Conservation (phyloP, 2,888 invertebrate genomes). For the Kuschelorhynchus macadamiae region DNA sequence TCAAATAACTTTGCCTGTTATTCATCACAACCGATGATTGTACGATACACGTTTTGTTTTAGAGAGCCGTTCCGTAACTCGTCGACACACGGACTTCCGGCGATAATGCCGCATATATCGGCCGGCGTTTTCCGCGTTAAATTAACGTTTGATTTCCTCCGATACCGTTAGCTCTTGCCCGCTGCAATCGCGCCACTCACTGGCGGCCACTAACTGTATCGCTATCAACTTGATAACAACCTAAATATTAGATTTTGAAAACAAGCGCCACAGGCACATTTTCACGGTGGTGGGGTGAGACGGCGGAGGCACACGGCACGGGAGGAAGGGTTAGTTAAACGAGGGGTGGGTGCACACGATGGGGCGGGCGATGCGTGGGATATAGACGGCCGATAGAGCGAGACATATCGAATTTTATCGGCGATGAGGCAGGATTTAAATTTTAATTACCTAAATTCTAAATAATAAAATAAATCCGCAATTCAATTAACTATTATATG, state of each 20-base stretch:
- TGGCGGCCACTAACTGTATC: slow-evolving; percentile 29
- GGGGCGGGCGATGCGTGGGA: too few relatives aligned
- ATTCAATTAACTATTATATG: too few relatives aligned
- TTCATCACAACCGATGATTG: slow-evolving; percentile 9
- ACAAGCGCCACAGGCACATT: slow-evolving; percentile 47
- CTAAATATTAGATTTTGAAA: slow-evolving; percentile 49
- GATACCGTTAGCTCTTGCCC: too few relatives aligned
- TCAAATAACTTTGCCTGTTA: too few relatives aligned
- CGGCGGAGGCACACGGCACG: too few relatives aligned
- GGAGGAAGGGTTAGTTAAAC: neutral
- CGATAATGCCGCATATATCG: slow-evolving; percentile 5
- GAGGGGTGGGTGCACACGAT: slow-evolving; percentile 11
- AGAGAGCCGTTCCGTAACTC: too few relatives aligned
- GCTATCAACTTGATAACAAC: slow-evolving; percentile 49
- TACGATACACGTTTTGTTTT: slow-evolving; percentile 16
- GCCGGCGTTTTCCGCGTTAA: slow-evolving; percentile 26
- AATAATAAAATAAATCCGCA: too few relatives aligned
- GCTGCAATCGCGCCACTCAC: slow-evolving; percentile 32
- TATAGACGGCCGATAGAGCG: neutral
- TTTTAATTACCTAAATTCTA: too few relatives aligned
- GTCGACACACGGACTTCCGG: neutral
- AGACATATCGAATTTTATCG: too few relatives aligned
- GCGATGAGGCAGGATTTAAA: too few relatives aligned
- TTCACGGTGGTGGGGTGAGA: slow-evolving; percentile 15
- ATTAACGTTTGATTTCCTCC: slow-evolving; percentile 30